Base-by-base conservation (phyloP, 1,140 invertebrate species). In the Eubasilissa regina region DNA sequence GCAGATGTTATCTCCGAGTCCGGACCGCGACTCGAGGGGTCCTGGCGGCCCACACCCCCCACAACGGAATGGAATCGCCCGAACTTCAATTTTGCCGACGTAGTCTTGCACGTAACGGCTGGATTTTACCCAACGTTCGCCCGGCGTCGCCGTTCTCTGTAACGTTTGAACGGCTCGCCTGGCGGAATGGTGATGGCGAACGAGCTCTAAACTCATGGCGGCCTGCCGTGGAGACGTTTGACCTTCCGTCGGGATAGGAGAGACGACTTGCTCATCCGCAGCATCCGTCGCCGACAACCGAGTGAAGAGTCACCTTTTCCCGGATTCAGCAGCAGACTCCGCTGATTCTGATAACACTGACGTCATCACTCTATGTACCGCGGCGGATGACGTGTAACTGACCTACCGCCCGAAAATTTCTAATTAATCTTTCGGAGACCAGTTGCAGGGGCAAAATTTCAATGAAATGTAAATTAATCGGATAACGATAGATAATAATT, bases 11-110 rank as follows among this genome's bases (percentile, higher is more conserved):
- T 51, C 11, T 51, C 11, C 11, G 48, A 12, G 48, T 13, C 11
- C 11, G 48, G 1, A 58, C 3, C 62, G 13, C 48, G 45, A 11
- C 17, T 15, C 62, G 56, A 17, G 60, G 70, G 35, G 48, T 62
- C 75, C 81, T 48, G 43, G 12, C 21, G n/a, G 60, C 43, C 47
- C 66, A 70, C 81, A 70, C 77, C 85, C 85, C 79, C 84, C 83
- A 77, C 81, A 77, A 68, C 13, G 82, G 83, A 87, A 84, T 87
- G 86, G 86, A 86, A 86, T 81, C 75, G 85, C 81, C 86, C 86
- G 80, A 85, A 84, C 85, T 86, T 86, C 85, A 86, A 86, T 86
- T 35, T 86, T 86, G 85, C 86, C 86, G 84, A 73, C 70, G 70
- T 73, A 43, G 70, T 73, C 47, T 73, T 17, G 70, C 70, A 53